A percentile compares a stretch with the other conserved stretches of the same genome.
Conservation (phyloP, 2,888 invertebrate species). For the Caenorhabditis doughertyi region DNA sequence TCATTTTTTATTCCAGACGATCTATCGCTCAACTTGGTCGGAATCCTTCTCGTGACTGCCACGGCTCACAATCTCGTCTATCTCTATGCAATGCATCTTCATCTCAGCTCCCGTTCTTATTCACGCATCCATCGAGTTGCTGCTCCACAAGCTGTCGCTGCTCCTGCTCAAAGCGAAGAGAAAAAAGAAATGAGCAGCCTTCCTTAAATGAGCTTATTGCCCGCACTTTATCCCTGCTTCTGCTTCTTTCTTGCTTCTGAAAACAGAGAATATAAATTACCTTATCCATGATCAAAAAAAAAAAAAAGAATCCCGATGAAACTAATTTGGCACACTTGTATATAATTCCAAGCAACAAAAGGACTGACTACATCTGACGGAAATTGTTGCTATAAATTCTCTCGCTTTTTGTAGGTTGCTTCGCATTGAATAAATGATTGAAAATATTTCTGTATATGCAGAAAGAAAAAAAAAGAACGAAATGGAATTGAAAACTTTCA, state of each 20-base stretch:
- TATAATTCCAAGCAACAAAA: background rate
- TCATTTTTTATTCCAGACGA: slow-evolving; percentile 43
- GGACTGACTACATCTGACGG: background rate
- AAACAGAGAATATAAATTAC: background rate
- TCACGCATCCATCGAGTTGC: background rate
- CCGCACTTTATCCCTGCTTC: background rate
- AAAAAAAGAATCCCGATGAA: background rate
- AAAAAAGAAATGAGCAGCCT: slow-evolving; percentile 11
- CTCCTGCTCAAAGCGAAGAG: background rate
- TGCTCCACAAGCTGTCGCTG: background rate
- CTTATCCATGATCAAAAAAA: background rate
- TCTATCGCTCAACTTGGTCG: slow-evolving; percentile 46
- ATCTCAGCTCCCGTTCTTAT: slow-evolving; percentile 8
- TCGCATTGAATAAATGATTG: background rate
- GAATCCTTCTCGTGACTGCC: slow-evolving; percentile 45
- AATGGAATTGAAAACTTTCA: no score
- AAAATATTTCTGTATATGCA: background rate
- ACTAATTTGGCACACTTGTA: background rate
- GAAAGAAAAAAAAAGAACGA: no score
- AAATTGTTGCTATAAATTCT: background rate
- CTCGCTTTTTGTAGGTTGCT: background rate
- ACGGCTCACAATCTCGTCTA: slow-evolving; percentile 56
- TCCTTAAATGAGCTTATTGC: slow-evolving; percentile 10
- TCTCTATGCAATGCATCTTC: slow-evolving; percentile 48
- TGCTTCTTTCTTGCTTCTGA: background rate